phyloP scores from a whole-genome alignment of 2,888 invertebrate genomes.

The Zelleria hepariella region DNA sequence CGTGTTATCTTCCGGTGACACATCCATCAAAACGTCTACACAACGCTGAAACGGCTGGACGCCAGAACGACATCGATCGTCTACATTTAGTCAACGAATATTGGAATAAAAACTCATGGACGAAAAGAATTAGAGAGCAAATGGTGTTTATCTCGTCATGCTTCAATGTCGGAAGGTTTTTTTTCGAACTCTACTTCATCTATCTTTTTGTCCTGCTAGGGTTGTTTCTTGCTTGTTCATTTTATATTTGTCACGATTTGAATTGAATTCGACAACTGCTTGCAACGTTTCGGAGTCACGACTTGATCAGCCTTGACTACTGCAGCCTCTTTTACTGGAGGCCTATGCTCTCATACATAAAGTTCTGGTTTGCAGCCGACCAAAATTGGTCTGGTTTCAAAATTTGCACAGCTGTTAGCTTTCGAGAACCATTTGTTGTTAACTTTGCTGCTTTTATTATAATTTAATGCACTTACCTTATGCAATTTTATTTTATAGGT shows the following conservation, averaged over 20 bases:
- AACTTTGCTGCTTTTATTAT: neutral
- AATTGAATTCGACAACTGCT: neutral
- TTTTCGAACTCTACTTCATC: constrained; percentile 14
- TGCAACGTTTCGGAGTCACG: constrained; percentile 5
- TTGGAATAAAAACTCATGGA: neutral
- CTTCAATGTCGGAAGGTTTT: neutral
- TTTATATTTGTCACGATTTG: neutral
- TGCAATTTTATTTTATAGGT: neutral
- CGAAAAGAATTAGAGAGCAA: neutral
- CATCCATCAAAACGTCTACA: no score
- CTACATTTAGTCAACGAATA: no score
- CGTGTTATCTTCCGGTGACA: no score
- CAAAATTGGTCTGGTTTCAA: neutral
- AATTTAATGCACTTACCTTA: neutral
- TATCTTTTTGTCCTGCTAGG: neutral
- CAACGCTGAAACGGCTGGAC: no score
- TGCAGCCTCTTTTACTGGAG: neutral
- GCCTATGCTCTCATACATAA: neutral
- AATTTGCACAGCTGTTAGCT: constrained; percentile 44
- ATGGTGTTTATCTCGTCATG: neutral
- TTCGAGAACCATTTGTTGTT: constrained; percentile 1
- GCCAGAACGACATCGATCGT: no score
- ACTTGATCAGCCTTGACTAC: constrained; percentile 29
- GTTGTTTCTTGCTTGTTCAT: neutral
- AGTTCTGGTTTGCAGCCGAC: neutral